phyloP scores from a whole-genome alignment of 2,113 vertebrate species.

The Callipepla californica region DNA sequence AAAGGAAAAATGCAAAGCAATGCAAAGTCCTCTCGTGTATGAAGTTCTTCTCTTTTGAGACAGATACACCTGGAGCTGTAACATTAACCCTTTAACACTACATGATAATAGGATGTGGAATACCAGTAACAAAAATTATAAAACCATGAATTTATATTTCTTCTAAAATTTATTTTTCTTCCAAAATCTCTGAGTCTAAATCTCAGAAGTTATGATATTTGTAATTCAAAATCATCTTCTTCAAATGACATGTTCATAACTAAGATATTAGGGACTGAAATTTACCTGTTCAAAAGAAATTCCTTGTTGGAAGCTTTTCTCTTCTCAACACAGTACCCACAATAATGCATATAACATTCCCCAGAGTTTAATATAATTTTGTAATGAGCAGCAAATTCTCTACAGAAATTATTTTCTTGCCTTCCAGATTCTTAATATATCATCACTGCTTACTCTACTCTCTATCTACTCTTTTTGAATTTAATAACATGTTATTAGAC shows the following conservation, averaged over 20 bases:
- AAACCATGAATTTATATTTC: not conserved
- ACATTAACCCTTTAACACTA: too few relatives aligned
- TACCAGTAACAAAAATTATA: too few relatives aligned
- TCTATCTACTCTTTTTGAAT: not conserved
- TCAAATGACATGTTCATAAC: not conserved
- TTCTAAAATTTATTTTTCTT: not conserved
- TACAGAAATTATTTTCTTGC: not conserved
- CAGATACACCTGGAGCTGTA: too few relatives aligned
- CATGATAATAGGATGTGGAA: too few relatives aligned
- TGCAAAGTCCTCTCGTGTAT: too few relatives aligned
- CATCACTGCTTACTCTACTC: accelerated
- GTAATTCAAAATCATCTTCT: not conserved
- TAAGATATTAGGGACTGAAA: not conserved
- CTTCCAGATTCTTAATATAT: not conserved
- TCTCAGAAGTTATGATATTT: not conserved
- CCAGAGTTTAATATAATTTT: not conserved
- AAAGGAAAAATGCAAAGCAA: too few relatives aligned
- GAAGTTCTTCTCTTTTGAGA: too few relatives aligned
- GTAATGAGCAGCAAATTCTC: not conserved
- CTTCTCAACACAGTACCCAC: not conserved
- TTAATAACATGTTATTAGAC: not conserved
- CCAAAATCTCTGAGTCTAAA: too few relatives aligned
- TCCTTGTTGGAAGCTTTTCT: not conserved
- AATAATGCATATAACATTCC: not conserved
- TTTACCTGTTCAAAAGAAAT: not conserved